These are phyloP conservation scores for Harmothoe impar DNA, from an alignment of 2,888 invertebrate genomes.

Conservation along the genomic window DNA sequence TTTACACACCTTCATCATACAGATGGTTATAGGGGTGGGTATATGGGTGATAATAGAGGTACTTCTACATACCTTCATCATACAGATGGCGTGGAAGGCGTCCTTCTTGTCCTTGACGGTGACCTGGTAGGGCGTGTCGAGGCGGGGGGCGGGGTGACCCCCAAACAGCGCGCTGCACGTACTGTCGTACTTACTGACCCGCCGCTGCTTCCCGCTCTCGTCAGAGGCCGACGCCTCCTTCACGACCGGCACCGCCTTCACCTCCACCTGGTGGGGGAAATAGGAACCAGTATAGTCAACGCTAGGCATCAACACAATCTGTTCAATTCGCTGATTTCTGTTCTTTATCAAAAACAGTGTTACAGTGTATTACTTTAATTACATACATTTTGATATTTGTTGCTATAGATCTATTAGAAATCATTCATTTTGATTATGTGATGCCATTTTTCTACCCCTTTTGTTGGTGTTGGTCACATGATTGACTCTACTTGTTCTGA, in stretches of 20 bases:
- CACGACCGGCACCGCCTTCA: conserved; percentile 89
- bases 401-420: no score
- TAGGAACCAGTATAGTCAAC: background rate
- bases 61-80: conserved; percentile 92
- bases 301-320: background rate
- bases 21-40: no score
- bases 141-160: conserved; percentile 87
- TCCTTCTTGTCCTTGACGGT: conserved; percentile 93
- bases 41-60: no score
- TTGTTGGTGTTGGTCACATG: no score
- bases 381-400: no score
- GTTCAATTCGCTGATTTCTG: background rate
- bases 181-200: conserved; percentile 84
- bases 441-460: no score
- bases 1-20: no score
- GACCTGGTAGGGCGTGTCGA: conserved; percentile 91
- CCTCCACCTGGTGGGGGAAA: conserved; percentile 86
- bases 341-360: no score
- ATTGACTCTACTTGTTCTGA: no score
- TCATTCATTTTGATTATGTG: no score
- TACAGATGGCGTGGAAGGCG: conserved; percentile 95
- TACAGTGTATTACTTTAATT: no score
- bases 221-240: conserved; percentile 86
- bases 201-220: conserved; percentile 85
- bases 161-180: conserved; percentile 86